Evolutionary conservation across 2,797 vertebrate species (phyloP), one percentile per base, ranked within the genome.

Genomic region (Sphenopsis melanotis): DNA sequence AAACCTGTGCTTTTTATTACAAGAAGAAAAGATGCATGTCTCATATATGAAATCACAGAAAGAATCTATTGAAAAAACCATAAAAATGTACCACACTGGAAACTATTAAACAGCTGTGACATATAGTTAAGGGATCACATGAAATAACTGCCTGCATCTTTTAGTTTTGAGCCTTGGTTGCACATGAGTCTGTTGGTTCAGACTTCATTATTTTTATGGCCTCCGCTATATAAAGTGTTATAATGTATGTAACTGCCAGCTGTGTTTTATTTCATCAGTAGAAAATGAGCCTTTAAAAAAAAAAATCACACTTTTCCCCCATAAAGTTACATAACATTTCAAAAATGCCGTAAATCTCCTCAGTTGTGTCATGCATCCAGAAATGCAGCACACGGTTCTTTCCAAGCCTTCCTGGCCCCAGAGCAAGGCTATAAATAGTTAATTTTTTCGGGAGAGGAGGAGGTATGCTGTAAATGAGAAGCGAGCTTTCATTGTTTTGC

Each of bases 401-500:
- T 59, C 78, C 27, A 75, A 52, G 55, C 53, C 49, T 15, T 81
- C 53, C 47, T 46, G 72, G 59, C 22, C n/a, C 56, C 56, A 56
- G 27, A 59, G 55, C 71, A 47, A 77, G 92, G 44, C 66, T 89
- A 32, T 78, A 74, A 96, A 90, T 14, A 89, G 92, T 52, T 92
- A 88, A 81, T 42, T 64, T 92, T 92, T 76, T 13, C n/a, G 8
- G 66, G 10, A 70, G 75, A 86, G 80, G 34, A 53, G 34, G 23
- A 42, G 80, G 63, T 72, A 71, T 19, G 52, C 11, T 89, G 81
- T 72, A 75, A 83, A 60, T 1, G 72, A 89, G 49, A 59, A 85
- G 83, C 55, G 59, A 96, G 96, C 84, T 92, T 93, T 89, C 85
- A 96, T 95, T 98, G 96, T 97, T 97, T 96, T 94, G 92, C 93